Evolutionary conservation across 2,113 vertebrate genomes (phyloP).

Genomic region (Peromyscus californicus): DNA sequence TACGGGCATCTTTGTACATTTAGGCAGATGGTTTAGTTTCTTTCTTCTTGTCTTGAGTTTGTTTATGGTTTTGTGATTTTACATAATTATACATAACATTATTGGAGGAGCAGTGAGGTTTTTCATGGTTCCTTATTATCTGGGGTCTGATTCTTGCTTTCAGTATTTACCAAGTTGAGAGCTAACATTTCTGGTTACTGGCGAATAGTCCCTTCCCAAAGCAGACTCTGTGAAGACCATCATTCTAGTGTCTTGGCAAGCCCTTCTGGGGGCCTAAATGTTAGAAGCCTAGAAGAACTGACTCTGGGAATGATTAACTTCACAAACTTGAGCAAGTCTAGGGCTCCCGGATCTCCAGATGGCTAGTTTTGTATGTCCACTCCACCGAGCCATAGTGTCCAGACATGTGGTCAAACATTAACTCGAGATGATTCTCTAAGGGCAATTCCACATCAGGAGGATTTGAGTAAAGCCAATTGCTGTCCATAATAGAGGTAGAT

Average conservation of each 20-base stretch:
- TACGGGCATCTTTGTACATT: neutral
- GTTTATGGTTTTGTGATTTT: constrained; percentile 58
- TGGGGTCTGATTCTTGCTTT: constrained; percentile 57
- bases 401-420: neutral
- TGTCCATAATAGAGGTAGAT: neutral
- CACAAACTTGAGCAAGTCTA: constrained; percentile 28
- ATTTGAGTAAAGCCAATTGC: neutral
- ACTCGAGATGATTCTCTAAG: neutral
- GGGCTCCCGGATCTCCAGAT: neutral
- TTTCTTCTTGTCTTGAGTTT: constrained; percentile 52
- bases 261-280: neutral
- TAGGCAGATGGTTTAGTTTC: constrained; percentile 41
- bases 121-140: neutral
- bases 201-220: neutral
- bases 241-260: neutral
- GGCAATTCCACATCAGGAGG: neutral
- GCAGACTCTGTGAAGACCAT: neutral
- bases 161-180: constrained; percentile 5
- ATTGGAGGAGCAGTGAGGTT: neutral
- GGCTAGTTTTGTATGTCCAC: neutral
- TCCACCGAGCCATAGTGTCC: neutral
- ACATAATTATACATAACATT: constrained; percentile 53
- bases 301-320: neutral
- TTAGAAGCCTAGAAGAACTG: constrained; percentile 10
- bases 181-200: constrained; percentile 55